Conservation (phyloP, 2,113 vertebrate genomes). For the Pagrus major region DNA sequence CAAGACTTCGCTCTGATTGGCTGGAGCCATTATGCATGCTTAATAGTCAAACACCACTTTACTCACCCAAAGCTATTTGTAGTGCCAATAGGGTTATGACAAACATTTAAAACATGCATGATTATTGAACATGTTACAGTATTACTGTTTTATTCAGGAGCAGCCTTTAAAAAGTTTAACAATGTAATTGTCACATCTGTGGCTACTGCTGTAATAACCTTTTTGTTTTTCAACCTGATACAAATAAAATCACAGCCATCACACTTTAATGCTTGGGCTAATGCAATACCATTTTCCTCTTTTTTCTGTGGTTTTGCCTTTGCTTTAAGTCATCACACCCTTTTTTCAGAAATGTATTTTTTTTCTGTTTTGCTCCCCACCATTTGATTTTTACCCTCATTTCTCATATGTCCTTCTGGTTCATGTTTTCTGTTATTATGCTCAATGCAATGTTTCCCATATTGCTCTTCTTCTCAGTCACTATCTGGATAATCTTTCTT, state of each 20-base stretch:
- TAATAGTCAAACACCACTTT: constrained; percentile 25
- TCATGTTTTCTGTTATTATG: constrained; percentile 37
- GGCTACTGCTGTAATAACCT: background rate
- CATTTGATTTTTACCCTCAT: constrained; percentile 4
- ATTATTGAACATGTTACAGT: background rate
- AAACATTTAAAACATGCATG: background rate
- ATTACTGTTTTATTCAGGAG: background rate
- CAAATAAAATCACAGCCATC: background rate
- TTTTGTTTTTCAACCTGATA: background rate
- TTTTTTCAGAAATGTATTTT: constrained; percentile 1
- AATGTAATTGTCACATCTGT: background rate
- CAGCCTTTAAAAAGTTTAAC: background rate
- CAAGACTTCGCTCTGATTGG: constrained; percentile 42
- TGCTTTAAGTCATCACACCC: background rate
- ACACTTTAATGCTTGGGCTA: background rate
- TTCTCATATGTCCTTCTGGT: background rate
- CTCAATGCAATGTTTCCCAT: constrained; percentile 34
- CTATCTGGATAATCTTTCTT: constrained; percentile 38
- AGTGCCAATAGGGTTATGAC: background rate
- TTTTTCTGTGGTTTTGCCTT: constrained; percentile 9
- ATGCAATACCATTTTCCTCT: background rate
- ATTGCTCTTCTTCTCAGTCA: constrained; percentile 13
- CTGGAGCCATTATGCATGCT: constrained; percentile 32
- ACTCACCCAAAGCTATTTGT: constrained; percentile 13
- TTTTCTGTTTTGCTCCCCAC: too few species aligned